phyloP scores from a whole-genome alignment of 2,888 invertebrate species.

The Agrenia bidenticulata region DNA sequence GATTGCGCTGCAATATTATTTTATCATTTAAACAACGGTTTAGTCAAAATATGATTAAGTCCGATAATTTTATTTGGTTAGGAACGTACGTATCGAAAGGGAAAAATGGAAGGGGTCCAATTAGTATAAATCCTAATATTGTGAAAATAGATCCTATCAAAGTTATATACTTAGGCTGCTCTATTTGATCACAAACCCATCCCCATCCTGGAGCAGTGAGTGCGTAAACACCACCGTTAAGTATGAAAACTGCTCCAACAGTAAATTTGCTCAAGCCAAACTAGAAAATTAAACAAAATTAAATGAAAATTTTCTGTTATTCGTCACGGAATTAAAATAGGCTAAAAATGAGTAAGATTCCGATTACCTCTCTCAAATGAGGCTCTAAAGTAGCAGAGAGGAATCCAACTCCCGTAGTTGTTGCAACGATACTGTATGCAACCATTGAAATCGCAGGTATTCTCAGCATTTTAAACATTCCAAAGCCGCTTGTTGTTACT shows the following conservation, averaged over 20 bases:
- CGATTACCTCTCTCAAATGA: conserved; percentile 69
- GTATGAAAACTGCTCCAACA: conserved; percentile 77
- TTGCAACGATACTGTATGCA: conserved; percentile 70
- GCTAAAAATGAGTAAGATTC: not conserved
- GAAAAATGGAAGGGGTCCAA: conserved; percentile 79
- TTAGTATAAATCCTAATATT: conserved; percentile 68
- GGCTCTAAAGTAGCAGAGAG: conserved; percentile 85
- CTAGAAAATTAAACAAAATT: conserved; percentile 55
- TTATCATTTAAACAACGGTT: not conserved
- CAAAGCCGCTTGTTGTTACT: conserved; percentile 33
- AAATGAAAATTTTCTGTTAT: not conserved
- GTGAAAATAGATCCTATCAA: conserved; percentile 68
- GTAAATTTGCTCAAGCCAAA: conserved; percentile 70
- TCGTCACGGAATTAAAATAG: not conserved
- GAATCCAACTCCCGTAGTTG: conserved; percentile 82
- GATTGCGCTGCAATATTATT: conserved; percentile 63
- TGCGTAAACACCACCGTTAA: conserved; percentile 80
- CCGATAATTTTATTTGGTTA: too few relatives aligned
- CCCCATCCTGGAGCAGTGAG: conserved; percentile 77
- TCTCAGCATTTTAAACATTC: conserved; percentile 65
- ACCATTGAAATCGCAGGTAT: conserved; percentile 75
- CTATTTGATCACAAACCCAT: conserved; percentile 71
- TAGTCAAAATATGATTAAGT: too few relatives aligned
- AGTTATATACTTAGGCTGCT: conserved; percentile 69
- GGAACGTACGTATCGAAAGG: conserved; percentile 63